These are phyloP conservation scores for Campoplex nolae DNA, from an alignment of 2,888 invertebrate species.

Conservation along the genomic window DNA sequence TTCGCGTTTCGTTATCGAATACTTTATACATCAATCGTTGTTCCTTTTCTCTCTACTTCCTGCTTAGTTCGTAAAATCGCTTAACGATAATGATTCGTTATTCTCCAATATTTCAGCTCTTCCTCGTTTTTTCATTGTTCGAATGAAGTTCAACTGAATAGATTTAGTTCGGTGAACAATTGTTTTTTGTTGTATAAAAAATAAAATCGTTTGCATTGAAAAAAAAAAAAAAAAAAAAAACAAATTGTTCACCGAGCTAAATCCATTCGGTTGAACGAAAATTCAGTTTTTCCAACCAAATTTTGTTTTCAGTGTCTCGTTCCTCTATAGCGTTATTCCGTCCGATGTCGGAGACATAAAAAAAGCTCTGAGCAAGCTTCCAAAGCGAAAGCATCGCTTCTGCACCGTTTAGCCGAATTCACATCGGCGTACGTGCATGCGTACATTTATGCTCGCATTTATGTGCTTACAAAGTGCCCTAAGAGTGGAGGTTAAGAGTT, in stretches of 20 bases:
- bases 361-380: constrained; percentile 45
- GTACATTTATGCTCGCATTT: not conserved
- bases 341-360: not conserved
- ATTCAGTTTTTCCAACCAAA: too few species aligned
- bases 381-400: constrained; percentile 45
- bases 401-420: constrained; percentile 32
- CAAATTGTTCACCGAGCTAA: too few species aligned
- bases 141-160: not conserved
- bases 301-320: too few species aligned
- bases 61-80: not conserved
- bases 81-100: not conserved
- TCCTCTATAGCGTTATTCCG: not conserved
- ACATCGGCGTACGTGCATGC: constrained; percentile 2
- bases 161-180: too few species aligned
- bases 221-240: too few species aligned
- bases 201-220: too few species aligned
- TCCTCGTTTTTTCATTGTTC: not conserved
- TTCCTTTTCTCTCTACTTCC: not conserved
- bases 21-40: not conserved
- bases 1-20: not conserved
- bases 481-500: not conserved
- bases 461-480: not conserved
- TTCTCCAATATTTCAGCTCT: not conserved
- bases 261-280: too few species aligned
- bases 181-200: too few species aligned